phyloP scores from a whole-genome alignment of 2,888 invertebrate genomes.

The Phasia obesa region DNA sequence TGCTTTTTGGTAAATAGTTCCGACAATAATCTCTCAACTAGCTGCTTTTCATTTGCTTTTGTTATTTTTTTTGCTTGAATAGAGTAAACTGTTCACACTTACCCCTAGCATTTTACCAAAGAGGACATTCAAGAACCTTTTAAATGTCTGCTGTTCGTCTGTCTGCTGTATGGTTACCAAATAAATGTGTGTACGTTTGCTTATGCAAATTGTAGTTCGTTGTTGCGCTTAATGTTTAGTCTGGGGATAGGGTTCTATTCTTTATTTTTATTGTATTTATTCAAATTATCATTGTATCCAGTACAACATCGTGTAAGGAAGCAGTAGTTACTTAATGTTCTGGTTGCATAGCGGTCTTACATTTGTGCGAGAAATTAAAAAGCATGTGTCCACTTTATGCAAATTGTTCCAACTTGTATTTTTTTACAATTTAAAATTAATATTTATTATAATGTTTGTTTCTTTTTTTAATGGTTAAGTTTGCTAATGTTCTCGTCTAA shows the following conservation, averaged over 20 bases:
- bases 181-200: slow-evolving; percentile 48
- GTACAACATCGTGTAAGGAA: slow-evolving; percentile 3
- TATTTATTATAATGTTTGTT: slow-evolving; percentile 39
- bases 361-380: slow-evolving; percentile 77
- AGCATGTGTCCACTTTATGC: slow-evolving; percentile 81
- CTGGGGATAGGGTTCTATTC: slow-evolving; percentile 54
- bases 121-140: slow-evolving; percentile 48
- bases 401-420: slow-evolving; percentile 74
- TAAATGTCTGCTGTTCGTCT: slow-evolving; percentile 25
- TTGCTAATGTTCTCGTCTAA: background rate
- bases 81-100: slow-evolving; percentile 16
- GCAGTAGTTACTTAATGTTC: slow-evolving; percentile 68
- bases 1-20: too few relatives aligned
- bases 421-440: slow-evolving; percentile 13
- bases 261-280: slow-evolving; percentile 26
- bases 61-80: background rate
- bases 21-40: too few relatives aligned
- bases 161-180: background rate
- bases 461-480: slow-evolving; percentile 15
- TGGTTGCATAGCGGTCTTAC: slow-evolving; percentile 66
- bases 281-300: slow-evolving; percentile 72
- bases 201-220: slow-evolving; percentile 71
- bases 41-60: too few relatives aligned
- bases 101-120: slow-evolving; percentile 15
- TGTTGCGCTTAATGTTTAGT: slow-evolving; percentile 75